Percentiles rank a stretch among this genome's conserved stretches.
These are phyloP conservation scores for Scaptomyza graminum DNA, from an alignment of 1,140 invertebrate genomes.

Conservation along the genomic window DNA sequence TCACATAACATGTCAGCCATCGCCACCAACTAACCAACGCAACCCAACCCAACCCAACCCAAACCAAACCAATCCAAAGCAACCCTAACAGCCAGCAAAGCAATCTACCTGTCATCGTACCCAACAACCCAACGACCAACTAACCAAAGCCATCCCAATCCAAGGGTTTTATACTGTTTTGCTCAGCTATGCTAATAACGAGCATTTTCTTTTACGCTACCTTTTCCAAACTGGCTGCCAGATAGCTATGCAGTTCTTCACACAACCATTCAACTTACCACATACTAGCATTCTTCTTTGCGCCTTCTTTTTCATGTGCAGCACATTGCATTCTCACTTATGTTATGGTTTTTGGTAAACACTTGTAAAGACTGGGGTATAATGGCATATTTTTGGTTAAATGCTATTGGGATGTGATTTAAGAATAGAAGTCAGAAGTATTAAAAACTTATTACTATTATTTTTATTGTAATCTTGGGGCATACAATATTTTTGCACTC, in stretches of 20 bases:
- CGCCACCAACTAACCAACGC: constrained; percentile 15
- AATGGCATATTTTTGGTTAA: neutral
- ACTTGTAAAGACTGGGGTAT: neutral
- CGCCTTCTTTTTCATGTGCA: constrained; percentile 2
- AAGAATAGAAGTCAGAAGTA: neutral
- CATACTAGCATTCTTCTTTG: constrained; percentile 1
- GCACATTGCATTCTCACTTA: constrained; percentile 17
- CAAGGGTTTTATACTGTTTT: constrained; percentile 39
- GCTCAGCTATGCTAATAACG: constrained; percentile 68
- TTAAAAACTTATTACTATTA: too few relatives aligned
- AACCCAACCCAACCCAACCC: neutral
- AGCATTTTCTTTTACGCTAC: constrained; percentile 61
- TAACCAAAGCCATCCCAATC: constrained; percentile 41
- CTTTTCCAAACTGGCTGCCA: constrained; percentile 28
- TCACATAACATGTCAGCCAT: constrained; percentile 71
- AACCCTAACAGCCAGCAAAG: constrained; percentile 17
- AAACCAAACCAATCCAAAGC: too few relatives aligned
- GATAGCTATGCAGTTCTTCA: constrained; percentile 13
- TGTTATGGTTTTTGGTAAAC: neutral
- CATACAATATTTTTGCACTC: too few relatives aligned
- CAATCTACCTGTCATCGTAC: constrained; percentile 16
- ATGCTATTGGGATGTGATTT: neutral
- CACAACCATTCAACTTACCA: neutral
- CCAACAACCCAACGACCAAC: constrained; percentile 12
- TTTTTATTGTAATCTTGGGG: too few relatives aligned